Percentiles rank a stretch among this genome's conserved stretches.
Conservation (phyloP, 2,888 invertebrate species). For the Nudaria mundana region DNA sequence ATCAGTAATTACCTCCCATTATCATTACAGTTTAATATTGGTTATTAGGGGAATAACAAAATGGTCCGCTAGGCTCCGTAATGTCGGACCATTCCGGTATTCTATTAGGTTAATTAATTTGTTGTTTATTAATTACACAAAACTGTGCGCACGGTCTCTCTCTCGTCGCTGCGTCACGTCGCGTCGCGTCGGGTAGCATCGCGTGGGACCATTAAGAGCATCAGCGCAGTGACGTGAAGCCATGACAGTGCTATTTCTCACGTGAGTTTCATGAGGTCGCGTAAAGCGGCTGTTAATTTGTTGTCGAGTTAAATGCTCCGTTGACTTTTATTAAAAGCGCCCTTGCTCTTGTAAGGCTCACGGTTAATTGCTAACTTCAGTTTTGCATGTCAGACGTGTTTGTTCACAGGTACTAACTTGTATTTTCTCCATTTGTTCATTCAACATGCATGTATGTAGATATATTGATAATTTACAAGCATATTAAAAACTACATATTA, state of each 20-base stretch:
- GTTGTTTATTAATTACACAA: constrained; percentile 23
- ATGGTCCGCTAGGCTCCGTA: constrained; percentile 9
- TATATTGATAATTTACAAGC: no score
- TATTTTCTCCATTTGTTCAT: no score
- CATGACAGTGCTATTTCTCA: constrained; percentile 13
- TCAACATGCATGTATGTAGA: no score
- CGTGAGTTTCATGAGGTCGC: constrained; percentile 24
- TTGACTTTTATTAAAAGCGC: constrained; percentile 14
- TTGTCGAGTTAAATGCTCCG: constrained; percentile 25
- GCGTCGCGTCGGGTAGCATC: no score
- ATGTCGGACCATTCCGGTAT: constrained; percentile 3
- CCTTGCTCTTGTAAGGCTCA: background rate
- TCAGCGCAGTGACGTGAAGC: constrained; percentile 5
- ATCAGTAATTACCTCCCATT: constrained; percentile 21
- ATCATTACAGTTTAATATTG: constrained; percentile 13
- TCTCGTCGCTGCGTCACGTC: no score
- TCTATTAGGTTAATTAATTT: constrained; percentile 30
- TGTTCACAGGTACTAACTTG: no score
- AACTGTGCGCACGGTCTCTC: constrained; percentile 9
- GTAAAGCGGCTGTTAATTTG: constrained; percentile 28
- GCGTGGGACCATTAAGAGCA: constrained; percentile 4
- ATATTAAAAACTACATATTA: no score
- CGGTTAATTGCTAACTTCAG: no score
- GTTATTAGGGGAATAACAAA: constrained; percentile 29
- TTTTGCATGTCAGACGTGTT: no score